phyloP scores from a whole-genome alignment of 1,140 invertebrate genomes.

The Drosophila grimshawi region DNA sequence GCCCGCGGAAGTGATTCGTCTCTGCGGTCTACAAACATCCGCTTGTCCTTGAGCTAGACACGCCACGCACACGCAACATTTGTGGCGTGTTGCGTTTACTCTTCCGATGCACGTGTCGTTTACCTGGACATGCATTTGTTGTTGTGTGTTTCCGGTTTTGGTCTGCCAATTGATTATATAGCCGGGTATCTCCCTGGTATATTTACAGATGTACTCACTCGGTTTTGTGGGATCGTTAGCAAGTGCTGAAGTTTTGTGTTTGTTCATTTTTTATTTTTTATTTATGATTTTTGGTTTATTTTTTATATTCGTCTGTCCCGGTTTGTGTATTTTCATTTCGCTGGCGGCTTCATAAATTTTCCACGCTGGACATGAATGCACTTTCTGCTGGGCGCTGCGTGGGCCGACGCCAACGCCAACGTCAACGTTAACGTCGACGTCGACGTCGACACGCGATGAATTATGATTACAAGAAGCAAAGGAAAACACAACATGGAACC shows the following conservation, averaged over 20 bases:
- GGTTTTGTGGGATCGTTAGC: conserved; percentile 3
- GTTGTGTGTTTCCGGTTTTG: conserved; percentile 47
- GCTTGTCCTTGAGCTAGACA: conserved; percentile 74
- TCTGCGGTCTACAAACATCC: conserved; percentile 65
- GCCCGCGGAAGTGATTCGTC: conserved; percentile 54
- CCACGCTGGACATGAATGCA: conserved; percentile 57
- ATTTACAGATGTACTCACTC: background rate
- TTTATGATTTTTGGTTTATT: background rate
- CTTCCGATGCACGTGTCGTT: conserved; percentile 44
- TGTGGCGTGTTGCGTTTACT: background rate
- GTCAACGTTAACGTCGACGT: conserved; percentile 7
- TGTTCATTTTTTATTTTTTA: too few relatives aligned
- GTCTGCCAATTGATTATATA: conserved; percentile 7
- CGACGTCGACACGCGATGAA: conserved; percentile 67
- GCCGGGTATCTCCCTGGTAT: conserved; percentile 9
- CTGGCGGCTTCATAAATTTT: conserved; percentile 59
- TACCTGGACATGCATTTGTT: conserved; percentile 49
- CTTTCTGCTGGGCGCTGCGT: conserved; percentile 41
- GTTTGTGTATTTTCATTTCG: conserved; percentile 32
- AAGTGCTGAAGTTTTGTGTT: conserved; percentile 9
- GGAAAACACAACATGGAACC: conserved; percentile 30
- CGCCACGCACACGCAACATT: background rate
- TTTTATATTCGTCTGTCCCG: background rate
- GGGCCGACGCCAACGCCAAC: conserved; percentile 3
- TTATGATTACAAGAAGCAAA: conserved; percentile 69